Evolutionary conservation across 2,113 vertebrate species (phyloP).

Genomic region (Solea senegalensis): DNA sequence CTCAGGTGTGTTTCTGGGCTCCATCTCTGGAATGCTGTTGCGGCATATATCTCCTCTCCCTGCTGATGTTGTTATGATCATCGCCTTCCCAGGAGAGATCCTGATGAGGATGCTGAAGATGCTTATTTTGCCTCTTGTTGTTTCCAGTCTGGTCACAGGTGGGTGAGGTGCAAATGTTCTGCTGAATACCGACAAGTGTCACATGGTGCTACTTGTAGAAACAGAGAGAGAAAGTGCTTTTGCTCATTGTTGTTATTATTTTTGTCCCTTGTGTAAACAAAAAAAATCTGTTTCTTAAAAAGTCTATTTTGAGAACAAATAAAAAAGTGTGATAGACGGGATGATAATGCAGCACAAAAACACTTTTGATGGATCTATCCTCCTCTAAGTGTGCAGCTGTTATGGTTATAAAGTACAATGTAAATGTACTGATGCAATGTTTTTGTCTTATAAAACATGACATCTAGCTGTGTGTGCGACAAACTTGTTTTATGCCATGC

Average conservation of each 20-base stretch:
- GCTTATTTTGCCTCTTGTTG: constrained; percentile 96
- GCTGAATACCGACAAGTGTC: constrained; percentile 34
- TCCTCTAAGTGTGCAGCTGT: no score
- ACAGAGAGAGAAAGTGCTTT: not conserved
- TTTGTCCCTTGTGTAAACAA: no score
- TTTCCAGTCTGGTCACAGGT: constrained; percentile 99
- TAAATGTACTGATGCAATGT: no score
- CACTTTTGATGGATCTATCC: no score
- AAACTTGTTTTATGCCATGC: no score
- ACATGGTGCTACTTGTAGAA: not conserved
- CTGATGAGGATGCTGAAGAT: constrained; percentile 99
- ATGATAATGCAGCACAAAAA: no score
- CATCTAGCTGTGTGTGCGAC: no score
- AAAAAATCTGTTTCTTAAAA: not conserved
- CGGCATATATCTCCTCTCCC: constrained; percentile 91
- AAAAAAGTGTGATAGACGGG: no score
- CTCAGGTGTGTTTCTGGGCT: constrained; percentile 93
- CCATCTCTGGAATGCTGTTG: constrained; percentile 89
- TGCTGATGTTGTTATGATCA: constrained; percentile 93
- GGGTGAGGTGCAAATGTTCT: constrained; percentile 45
- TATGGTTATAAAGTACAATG: no score
- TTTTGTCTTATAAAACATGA: no score
- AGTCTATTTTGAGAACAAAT: no score
- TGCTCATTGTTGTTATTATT: not conserved
- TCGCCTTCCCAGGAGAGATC: constrained; percentile 95